Percentiles rank a stretch among this genome's conserved stretches.
phyloP scores from a whole-genome alignment of 2,113 vertebrate species.

The Gallinago undulata region DNA sequence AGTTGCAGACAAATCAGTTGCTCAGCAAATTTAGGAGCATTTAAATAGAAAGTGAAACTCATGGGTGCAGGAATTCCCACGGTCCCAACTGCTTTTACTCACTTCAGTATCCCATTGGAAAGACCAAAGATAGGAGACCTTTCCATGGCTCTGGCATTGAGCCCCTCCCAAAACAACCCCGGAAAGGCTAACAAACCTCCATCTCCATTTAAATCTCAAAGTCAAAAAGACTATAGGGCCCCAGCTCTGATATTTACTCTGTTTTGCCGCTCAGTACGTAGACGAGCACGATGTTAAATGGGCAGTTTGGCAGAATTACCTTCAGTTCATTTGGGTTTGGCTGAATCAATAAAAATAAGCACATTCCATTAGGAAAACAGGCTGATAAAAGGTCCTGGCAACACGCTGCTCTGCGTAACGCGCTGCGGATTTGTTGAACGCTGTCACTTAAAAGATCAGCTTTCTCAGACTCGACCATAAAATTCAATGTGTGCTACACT shows the following conservation, averaged over 20 bases:
- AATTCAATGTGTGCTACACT: background rate
- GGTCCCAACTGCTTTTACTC: background rate
- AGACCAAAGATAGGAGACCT: background rate
- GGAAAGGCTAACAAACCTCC: background rate
- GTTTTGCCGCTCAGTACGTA: background rate
- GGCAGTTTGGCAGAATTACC: background rate
- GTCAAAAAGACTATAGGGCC: background rate
- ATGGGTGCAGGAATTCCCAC: background rate
- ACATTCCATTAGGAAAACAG: conserved; percentile 17
- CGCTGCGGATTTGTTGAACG: background rate
- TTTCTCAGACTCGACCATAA: background rate
- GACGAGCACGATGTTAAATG: background rate
- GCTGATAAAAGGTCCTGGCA: background rate
- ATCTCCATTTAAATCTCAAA: background rate
- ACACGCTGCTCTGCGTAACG: background rate
- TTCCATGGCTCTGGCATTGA: background rate
- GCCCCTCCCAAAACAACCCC: background rate
- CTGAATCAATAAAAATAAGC: background rate
- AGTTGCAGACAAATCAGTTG: background rate
- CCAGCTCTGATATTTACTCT: background rate
- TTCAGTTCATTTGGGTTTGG: background rate
- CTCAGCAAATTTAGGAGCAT: background rate
- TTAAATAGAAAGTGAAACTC: background rate
- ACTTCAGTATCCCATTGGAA: background rate
- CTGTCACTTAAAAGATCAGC: background rate